Evolutionary conservation across 1,140 invertebrate genomes (phyloP).

Genomic region (Gyrodactylus bullatarudis): DNA sequence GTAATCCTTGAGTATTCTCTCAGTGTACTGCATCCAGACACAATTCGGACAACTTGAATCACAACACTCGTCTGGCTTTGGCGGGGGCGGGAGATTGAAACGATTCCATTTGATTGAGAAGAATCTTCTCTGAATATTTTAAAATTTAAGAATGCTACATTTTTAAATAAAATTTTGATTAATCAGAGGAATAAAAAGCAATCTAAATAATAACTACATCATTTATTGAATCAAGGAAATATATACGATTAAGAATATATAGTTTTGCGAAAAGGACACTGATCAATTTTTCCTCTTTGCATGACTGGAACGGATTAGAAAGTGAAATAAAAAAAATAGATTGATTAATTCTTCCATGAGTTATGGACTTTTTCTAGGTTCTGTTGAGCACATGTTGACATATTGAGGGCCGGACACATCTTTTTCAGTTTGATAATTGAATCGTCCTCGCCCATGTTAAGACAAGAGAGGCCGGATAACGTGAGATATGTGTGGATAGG

Average conservation of each 20-base stretch:
- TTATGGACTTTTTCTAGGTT: background rate
- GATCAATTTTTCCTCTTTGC: too few relatives aligned
- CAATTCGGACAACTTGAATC: background rate
- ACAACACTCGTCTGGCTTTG: background rate
- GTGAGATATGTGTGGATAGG: constrained; percentile 5
- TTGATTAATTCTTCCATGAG: background rate
- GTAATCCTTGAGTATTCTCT: background rate
- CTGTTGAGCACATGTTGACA: background rate
- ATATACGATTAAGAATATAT: too few relatives aligned
- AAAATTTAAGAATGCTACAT: background rate
- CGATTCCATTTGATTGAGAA: too few relatives aligned
- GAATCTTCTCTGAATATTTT: background rate
- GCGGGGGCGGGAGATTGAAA: background rate
- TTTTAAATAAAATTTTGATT: background rate
- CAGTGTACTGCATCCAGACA: background rate
- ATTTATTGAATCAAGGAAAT: background rate
- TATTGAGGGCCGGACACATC: background rate
- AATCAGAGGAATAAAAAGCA: background rate
- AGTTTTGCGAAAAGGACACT: too few relatives aligned
- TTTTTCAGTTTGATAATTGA: background rate
- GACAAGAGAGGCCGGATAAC: background rate
- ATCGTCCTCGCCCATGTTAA: background rate
- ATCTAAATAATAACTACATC: background rate
- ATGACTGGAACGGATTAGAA: background rate
- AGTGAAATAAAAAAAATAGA: background rate